Evolutionary conservation across 2,797 vertebrate species (phyloP), one percentile per base, ranked within the genome.

Genomic region (Benthosema pterotum): DNA sequence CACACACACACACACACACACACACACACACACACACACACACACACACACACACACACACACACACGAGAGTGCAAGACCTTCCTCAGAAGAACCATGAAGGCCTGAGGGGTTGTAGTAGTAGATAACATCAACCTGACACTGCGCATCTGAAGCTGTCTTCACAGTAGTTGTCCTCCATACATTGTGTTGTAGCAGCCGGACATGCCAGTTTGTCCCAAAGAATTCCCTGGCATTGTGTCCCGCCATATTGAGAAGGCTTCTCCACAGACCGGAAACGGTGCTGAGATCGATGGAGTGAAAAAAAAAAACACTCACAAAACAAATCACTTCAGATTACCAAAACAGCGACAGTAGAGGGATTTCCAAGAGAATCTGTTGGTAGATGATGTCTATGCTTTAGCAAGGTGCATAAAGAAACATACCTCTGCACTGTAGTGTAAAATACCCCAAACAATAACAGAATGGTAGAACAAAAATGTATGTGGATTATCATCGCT

Each of bases 81-180:
- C 18, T 19, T 49, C 65, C 16, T 16, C 65, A 58, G 52, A 12
- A 14, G 1, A 1, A 48, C 8, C 3, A 11, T 9, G 54, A 64
- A 53, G 12, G 12, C 61, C 66, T 72, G 69, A 69, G 57, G 71
- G 66, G 62, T 43, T 4, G 16, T 42, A 64, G 59, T 53, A 49
- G 61, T 77, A 65, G 38, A 84, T 93, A 4, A 32, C 28, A 32
- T 32, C 91, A 74, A 92, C 97, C 96, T 56, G 91, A 88, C 57
- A 85, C 91, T 42, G 78, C 38, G n/a, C 97, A 99, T 72, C 76
- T 92, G 74, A 97, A 98, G 65, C 75, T 85, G 5, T 91, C 84
- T 13, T 78, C 85, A 79, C 96, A 79, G 92, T 95, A 62, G 75
- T 87, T 52, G 28, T 80, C 60, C 46, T 71, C 64, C 13, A 83